Evolutionary conservation across 2,888 invertebrate species (phyloP), one percentile per base, ranked within the genome.

Genomic region (Boloria euphrosyne): DNA sequence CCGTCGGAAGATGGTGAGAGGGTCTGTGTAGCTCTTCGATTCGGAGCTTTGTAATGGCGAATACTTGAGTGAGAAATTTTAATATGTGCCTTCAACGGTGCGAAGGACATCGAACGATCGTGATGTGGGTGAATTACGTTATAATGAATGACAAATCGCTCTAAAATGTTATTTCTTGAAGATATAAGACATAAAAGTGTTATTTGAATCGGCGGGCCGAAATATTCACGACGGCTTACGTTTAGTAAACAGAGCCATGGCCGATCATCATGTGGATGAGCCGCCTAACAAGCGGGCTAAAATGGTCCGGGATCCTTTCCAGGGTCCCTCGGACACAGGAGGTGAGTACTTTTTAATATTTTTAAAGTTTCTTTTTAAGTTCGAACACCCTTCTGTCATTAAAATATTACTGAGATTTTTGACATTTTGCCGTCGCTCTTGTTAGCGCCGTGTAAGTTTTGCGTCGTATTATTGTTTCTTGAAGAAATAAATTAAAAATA

Each of bases 231-330:
- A 93, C 93, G 93, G 93, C 93, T 93, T 93, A 93, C 90, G 93
- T 93, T 94, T 94, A 93, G 94, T 94, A 94, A 94, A 94, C 94
- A 94, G 93, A 93, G 93, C 93, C 93, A 98, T 98, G 98, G 97
- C 97, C 94, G 98, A 98, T 95, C 97, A 97, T 94, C 95, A 97
- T 90, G 95, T 95, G 93, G 97, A 97, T 94, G 98, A 98, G 93
- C 98, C 98, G 95, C 97, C 98, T 92, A 97, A 96, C 89, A 98
- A 98, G 95, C 96, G 98, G 95, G 96, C 96, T 87, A 98, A 98
- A 93, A 95, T 98, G 93, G 95, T 98, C 90, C 93, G 93, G 85
- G 95, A 96, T 93, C 94, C 95, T 86, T 96, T 96, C 90, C 96
- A 96, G 93, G 95, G 95, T 86, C 94, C 96, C 80, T 95, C 96